Evolutionary conservation across 2,113 vertebrate genomes (phyloP).

Genomic region (Cottus gobio): DNA sequence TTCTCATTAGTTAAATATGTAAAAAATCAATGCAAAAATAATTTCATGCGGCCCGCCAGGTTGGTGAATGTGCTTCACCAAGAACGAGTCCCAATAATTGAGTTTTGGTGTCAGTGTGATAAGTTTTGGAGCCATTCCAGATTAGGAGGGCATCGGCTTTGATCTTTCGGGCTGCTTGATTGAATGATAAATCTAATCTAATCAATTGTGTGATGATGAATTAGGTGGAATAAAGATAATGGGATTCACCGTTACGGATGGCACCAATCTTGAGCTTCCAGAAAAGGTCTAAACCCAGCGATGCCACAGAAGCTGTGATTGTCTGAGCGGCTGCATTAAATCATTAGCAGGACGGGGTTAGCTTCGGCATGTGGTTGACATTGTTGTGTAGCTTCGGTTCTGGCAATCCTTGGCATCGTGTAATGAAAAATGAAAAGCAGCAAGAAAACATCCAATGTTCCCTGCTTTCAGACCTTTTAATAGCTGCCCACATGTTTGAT

Average conservation of each 20-base stretch:
- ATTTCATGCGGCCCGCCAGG: not conserved
- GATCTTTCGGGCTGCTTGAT: slow-evolving; percentile 23
- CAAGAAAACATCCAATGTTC: not conserved
- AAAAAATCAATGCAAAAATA: not conserved
- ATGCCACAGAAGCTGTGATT: not conserved
- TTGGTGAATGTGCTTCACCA: not conserved
- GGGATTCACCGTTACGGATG: slow-evolving; percentile 24
- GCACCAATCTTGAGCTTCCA: not conserved
- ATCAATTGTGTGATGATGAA: slow-evolving; percentile 35
- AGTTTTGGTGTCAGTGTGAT: slow-evolving; percentile 17
- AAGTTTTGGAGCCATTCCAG: slow-evolving; percentile 9
- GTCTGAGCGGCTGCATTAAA: too few relatives aligned
- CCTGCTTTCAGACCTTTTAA: not conserved
- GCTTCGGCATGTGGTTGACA: too few relatives aligned
- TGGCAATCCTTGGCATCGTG: not conserved
- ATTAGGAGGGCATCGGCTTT: not conserved
- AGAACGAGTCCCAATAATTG: slow-evolving; percentile 3
- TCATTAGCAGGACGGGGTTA: too few relatives aligned
- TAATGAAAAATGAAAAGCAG: not conserved
- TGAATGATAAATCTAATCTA: slow-evolving; percentile 57
- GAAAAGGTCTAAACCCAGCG: not conserved
- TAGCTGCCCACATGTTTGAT: not conserved
- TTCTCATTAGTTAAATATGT: not conserved
- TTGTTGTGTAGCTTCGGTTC: too few relatives aligned
- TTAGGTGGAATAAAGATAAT: slow-evolving; percentile 44